phyloP scores from a whole-genome alignment of 2,797 vertebrate genomes.

The Syngnathus acus region DNA sequence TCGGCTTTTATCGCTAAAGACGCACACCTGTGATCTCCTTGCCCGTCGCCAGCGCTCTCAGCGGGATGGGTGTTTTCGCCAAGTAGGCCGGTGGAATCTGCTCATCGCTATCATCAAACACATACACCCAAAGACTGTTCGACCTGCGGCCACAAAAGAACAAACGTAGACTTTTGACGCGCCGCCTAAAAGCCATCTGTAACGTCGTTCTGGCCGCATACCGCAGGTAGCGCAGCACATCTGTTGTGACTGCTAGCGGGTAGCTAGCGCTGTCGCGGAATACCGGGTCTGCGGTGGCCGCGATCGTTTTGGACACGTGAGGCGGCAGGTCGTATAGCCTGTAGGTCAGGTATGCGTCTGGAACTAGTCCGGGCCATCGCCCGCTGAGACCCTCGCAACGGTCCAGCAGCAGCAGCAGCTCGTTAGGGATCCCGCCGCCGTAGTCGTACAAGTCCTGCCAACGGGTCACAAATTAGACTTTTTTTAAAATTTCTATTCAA shows the following conservation, averaged over 20 bases:
- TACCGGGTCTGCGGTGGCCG: constrained; percentile 61
- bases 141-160: constrained; percentile 34
- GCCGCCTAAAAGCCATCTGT: not conserved
- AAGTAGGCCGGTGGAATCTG: constrained; percentile 71
- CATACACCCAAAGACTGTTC: constrained; percentile 73
- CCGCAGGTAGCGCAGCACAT: constrained; percentile 76
- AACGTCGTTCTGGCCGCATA: constrained; percentile 2
- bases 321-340: constrained; percentile 79
- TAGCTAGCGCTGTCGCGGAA: constrained; percentile 72
- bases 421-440: constrained; percentile 67
- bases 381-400: constrained; percentile 67
- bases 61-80: constrained; percentile 76
- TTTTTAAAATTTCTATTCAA: not conserved
- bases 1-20: no score
- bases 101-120: constrained; percentile 78
- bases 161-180: not conserved
- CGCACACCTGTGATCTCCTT: constrained; percentile 72
- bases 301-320: constrained; percentile 69
- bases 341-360: constrained; percentile 78
- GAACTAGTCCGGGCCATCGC: constrained; percentile 67
- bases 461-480: not conserved
- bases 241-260: constrained; percentile 66
- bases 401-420: constrained; percentile 70
- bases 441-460: constrained; percentile 53
- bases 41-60: constrained; percentile 71